Base-by-base conservation (phyloP, 2,797 vertebrate genomes). In the Calcarius lapponicus region DNA sequence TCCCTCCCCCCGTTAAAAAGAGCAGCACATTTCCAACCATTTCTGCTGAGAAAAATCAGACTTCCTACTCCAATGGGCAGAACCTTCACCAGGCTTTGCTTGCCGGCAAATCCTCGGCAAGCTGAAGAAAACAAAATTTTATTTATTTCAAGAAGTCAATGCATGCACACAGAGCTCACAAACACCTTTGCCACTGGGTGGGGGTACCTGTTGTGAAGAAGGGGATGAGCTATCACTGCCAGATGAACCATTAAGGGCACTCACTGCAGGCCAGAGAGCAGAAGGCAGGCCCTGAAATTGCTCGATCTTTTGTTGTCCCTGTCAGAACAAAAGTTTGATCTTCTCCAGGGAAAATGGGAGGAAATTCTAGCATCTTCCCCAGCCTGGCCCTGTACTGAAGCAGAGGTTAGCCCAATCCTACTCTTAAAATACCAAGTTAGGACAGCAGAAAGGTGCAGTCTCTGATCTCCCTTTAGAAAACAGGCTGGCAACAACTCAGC, bases 211-310 rank as follows among this genome's bases (percentile, higher is more conserved):
- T 38, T 50, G 50, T 66, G 76, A 67, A 36, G 57, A 45, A 67
- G n/a, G 7, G 9, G 5, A 5, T 3, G 9, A 4, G 0, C 31
- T 47, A 2, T 7, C 71, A 15, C 26, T 54, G 26, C 36, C 62
- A 45, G 17, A 15, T 47, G 56, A 86, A 29, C 26, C 40, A 38
- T 20, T 13, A 65, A 43, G 56, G 47, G 13, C 36, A 62, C 28
- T 83, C 71, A 50, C 32, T 76, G 50, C 32, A 89, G 67, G 28
- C 1, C 0, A 72, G 32, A 1, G 3, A 84, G 51, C 47, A 70
- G 43, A 92, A 86, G 21, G 17, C 53, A 48, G 18, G 11, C 29
- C 12, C 65, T 57, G 67, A 60, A 62, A 80, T 21, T 28, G 47
- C 47, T 40, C 64, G 38, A 51, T 28, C 14, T 32, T n/a, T 29